Base-by-base conservation (phyloP, 2,797 vertebrate species). In the Clarias fuscus region DNA sequence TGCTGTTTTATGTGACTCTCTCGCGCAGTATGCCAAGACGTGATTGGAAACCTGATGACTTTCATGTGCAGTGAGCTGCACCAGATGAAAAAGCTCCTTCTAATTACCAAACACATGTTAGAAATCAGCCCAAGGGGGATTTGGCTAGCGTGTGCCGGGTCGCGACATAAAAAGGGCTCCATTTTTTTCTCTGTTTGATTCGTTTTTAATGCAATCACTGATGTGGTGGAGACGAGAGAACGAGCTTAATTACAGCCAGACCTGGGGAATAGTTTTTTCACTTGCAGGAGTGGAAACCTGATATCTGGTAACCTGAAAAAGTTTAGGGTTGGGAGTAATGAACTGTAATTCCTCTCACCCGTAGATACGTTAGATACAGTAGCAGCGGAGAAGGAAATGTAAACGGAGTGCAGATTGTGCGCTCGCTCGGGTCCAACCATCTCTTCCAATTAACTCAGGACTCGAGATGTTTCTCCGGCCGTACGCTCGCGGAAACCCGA, bases 81-180 rank as follows among this genome's bases (percentile, higher is more conserved):
- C 75, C 84, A 87, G 87, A 91, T 90, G 86, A 90, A 90, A 89
- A 86, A 84, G 53, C 85, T 88, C 83, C 82, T 81, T 85, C 85
- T 67, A 89, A 92, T 91, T 90, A 91, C 86, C 89, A 85, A 85
- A 88, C 90, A 91, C 88, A 90, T 90, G 91, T 90, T 87, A 72
- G 86, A 89, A 85, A 85, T 81, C 86, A 84, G 77, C 88, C 85
- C 71, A 72, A 85, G 79, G 87, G 84, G 86, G 90, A 86, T 89
- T 78, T 86, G 73, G 89, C 81, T 43, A 65, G 73, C 24, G 79
- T 40, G 76, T 80, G 85, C 84, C 82, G 73, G 85, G 71, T 84
- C 48, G 17, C 80, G 67, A 86, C 83, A 87, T 87, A 82, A 89
- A 85, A 88, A 78, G 64, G 27, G 56, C 61, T 65, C 67, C 76